phyloP scores from a whole-genome alignment of 1,140 invertebrate species.

The Drosophila funebris region DNA sequence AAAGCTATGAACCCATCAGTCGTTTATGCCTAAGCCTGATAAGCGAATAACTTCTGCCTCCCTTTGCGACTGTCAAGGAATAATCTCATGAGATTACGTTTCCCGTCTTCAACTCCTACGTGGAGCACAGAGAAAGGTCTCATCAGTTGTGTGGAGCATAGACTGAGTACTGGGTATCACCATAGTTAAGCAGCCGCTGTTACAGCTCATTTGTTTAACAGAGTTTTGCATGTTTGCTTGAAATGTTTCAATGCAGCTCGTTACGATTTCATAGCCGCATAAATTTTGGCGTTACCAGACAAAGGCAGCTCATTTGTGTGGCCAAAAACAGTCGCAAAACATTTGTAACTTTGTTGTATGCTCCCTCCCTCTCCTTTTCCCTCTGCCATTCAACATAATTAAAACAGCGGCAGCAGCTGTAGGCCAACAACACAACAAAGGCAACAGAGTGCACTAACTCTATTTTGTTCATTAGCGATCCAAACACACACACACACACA shows the following conservation, averaged over 20 bases:
- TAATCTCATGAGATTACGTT: too few relatives aligned
- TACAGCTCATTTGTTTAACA: neutral
- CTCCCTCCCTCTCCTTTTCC: neutral
- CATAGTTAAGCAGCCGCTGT: neutral
- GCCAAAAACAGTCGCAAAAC: conserved; percentile 31
- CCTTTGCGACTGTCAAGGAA: too few relatives aligned
- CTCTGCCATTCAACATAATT: conserved; percentile 24
- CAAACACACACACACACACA: conserved; percentile 18
- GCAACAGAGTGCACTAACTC: conserved; percentile 48
- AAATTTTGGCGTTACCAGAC: conserved; percentile 29
- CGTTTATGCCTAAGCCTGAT: too few relatives aligned
- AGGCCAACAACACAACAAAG: conserved; percentile 35
- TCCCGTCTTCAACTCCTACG: too few relatives aligned
- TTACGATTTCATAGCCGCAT: conserved; percentile 47
- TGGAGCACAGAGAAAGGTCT: too few relatives aligned
- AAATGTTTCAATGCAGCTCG: conserved; percentile 36
- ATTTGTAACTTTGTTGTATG: conserved; percentile 43
- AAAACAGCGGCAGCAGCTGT: conserved; percentile 43
- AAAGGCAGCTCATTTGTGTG: conserved; percentile 38
- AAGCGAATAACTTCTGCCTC: too few relatives aligned
- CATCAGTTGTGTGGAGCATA: too few relatives aligned
- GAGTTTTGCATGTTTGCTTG: neutral
- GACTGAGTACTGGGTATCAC: neutral
- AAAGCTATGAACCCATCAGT: too few relatives aligned
- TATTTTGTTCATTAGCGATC: conserved; percentile 47